These are phyloP conservation scores for Poeciliopsis infans DNA, from an alignment of 2,797 vertebrate genomes.

Conservation along the genomic window DNA sequence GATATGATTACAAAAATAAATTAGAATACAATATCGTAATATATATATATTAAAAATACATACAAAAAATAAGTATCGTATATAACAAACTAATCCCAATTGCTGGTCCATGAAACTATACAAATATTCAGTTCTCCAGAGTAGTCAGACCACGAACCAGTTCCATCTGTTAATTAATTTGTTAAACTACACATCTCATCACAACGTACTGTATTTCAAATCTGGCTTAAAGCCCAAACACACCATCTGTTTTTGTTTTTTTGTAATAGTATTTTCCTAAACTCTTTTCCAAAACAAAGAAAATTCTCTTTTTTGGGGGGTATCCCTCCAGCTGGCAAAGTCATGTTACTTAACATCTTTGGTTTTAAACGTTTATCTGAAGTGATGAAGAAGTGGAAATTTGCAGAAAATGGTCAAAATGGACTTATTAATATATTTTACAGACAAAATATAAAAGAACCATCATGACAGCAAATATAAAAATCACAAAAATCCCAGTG, in stretches of 20 bases:
- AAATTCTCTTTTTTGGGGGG: background rate
- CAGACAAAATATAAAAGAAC: background rate
- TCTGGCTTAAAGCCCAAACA: constrained; percentile 1
- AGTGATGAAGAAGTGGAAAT: background rate
- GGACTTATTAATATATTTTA: background rate
- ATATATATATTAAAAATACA: too few species aligned
- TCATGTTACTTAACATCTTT: background rate
- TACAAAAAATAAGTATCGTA: too few species aligned
- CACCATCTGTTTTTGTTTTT: constrained; percentile 1
- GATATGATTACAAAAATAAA: too few species aligned
- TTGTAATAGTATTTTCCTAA: background rate
- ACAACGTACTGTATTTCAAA: background rate
- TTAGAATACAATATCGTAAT: too few species aligned
- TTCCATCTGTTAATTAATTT: background rate
- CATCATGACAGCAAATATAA: background rate
- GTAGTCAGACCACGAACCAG: background rate
- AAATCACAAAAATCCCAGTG: background rate
- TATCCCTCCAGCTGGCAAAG: background rate
- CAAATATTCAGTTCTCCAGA: background rate
- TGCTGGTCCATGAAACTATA: background rate
- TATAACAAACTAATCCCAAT: background rate
- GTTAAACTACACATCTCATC: background rate
- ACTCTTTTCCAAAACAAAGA: background rate
- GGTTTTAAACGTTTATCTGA: background rate
- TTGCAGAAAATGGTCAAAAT: background rate